Evolutionary conservation across 1,140 invertebrate genomes (phyloP), one percentile per base, ranked within the genome.

Genomic region (Megalopta genalis): DNA sequence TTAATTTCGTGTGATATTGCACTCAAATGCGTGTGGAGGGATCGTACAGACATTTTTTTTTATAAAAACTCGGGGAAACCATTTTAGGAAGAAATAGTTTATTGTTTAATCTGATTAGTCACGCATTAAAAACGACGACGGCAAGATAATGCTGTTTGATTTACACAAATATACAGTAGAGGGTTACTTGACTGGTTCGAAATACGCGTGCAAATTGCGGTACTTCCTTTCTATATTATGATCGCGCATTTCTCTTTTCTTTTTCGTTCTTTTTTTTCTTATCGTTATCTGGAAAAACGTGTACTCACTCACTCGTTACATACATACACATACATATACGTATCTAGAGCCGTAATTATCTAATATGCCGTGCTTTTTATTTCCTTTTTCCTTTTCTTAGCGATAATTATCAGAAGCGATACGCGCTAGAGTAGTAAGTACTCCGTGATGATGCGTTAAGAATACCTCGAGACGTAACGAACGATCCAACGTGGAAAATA

Each of bases 41-140:
- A 2, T 14, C 42, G 42, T 46, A 14, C 42, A 46, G 42, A 46
- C 42, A 12, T 14, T 32, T 32, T 32, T 32, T 32, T 32, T 32
- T 32, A 32, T 32, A 14, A 7, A 18, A 52, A 52, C 5, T 16
- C 14, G 49, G 16, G 16, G 14, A 52, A 52, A 52, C 49, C 27
- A 0, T 76, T 63, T 16, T 81, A 84, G 37, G 52, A 85, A 85
- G 64, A 84, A 85, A 82, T 85, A 85, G 21, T 85, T 85, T 85
- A 85, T 81, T 85, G 84, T 12, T 77, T 84, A 77, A 81, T 81
- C 54, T n/a, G 68, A 14, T 80, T 73, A 84, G 59, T 73, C 63
- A 75, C 69, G 59, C 73, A 39, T 77, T 82, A 82, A 74, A 85
- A 78, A 81, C 77, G 73, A 74, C 52, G 57, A 63, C 73, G 79